These are phyloP conservation scores for Burhinus bistriatus DNA, from an alignment of 2,113 vertebrate genomes.

Conservation along the genomic window DNA sequence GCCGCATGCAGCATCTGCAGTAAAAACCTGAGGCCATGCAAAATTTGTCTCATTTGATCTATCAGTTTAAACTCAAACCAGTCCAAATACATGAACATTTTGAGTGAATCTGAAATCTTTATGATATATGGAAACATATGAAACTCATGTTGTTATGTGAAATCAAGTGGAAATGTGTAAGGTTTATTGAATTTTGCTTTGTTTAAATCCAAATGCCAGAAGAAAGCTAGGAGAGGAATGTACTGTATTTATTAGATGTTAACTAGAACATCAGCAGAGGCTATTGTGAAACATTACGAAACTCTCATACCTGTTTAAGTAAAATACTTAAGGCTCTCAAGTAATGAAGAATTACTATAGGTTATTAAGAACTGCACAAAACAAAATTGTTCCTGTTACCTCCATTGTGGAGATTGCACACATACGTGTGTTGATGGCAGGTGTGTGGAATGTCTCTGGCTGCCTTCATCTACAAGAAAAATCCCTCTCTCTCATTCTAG, in stretches of 20 bases:
- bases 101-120: not conserved
- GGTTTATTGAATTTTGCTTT: not conserved
- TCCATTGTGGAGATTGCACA: not conserved
- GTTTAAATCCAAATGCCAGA: not conserved
- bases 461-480: not conserved
- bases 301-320: not conserved
- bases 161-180: not conserved
- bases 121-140: not conserved
- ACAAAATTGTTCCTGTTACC: not conserved
- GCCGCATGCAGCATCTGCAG: not conserved
- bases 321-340: not conserved
- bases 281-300: not conserved
- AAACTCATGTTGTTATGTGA: not conserved
- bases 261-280: not conserved
- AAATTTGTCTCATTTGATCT: not conserved
- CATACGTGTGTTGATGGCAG: not conserved
- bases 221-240: not conserved
- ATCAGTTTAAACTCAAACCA: not conserved
- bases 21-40: not conserved
- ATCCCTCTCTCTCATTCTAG: not conserved
- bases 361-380: not conserved
- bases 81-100: not conserved
- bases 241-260: not conserved
- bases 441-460: not conserved
- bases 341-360: not conserved